phyloP scores from a whole-genome alignment of 2,888 invertebrate genomes.

The Macrophya annulata region DNA sequence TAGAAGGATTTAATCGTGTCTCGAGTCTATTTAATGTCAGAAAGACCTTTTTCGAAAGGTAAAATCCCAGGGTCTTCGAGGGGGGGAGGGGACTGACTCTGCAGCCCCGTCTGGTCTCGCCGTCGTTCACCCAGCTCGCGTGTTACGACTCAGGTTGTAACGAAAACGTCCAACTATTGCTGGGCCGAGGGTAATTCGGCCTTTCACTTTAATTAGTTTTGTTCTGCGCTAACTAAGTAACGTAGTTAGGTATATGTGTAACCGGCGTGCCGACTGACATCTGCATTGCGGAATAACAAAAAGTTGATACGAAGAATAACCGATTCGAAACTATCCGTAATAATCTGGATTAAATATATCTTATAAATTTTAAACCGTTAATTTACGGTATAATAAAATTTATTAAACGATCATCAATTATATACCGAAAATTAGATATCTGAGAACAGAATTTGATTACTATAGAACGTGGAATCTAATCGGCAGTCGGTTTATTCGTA shows the following conservation, averaged over 20 bases:
- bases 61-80: not conserved
- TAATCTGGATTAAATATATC: not conserved
- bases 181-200: conserved; percentile 48
- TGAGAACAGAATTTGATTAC: not conserved
- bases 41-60: conserved; percentile 29
- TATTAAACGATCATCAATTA: not conserved
- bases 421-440: not conserved
- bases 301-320: not conserved
- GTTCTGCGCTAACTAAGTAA: conserved; percentile 37
- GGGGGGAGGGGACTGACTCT: not conserved
- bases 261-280: conserved; percentile 48
- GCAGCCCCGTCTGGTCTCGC: not conserved
- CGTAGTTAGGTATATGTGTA: not conserved
- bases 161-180: conserved; percentile 53
- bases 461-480: not conserved
- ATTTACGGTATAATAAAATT: not conserved
- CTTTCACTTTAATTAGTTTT: conserved; percentile 55
- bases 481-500: not conserved
- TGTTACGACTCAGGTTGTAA: conserved; percentile 54
- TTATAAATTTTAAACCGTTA: not conserved
- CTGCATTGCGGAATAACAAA: conserved; percentile 51
- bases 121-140: conserved; percentile 37
- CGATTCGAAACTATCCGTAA: not conserved
- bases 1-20: not conserved
- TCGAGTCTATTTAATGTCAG: conserved; percentile 35